Base-by-base conservation (phyloP, 2,113 vertebrate genomes). In the Lonchura striata region DNA sequence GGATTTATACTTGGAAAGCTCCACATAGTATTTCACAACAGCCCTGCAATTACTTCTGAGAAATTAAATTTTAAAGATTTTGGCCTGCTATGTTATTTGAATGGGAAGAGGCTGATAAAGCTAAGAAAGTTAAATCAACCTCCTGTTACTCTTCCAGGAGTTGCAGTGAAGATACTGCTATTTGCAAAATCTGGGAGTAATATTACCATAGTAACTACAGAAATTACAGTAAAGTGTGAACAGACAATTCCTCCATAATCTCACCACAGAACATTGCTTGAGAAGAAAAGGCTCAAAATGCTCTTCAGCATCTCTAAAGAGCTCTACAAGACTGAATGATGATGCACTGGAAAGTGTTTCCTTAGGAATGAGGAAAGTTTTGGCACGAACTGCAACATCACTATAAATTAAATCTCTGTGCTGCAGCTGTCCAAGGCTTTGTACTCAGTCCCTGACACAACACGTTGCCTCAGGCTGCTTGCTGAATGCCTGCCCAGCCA, bases 401-500 rank as follows among this genome's bases (percentile, higher is more conserved):
- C 88, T 75, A 47, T 75, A 93, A 95, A 90, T 94, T 95, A 92
- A 91, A 91, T 69, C 87, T 90, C 93, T 88, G 82, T 66, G 47
- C 75, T 83, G 68, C 95, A 94, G 86, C 93, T 96, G 93, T 87
- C 96, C 91, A 92, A 71, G 60, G 70, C 96, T 95, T 92, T 94
- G 91, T 92, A 81, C 49, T 83, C 46, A 4, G 75, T 28, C 65
- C 75, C 42, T 92, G 78, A 90, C 77, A 94, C 68, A 83, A 93
- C 49, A 41, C 6, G 4, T 52, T 80, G 86, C 90, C 66, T 86
- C 60, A 22, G 89, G 94, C 88, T 88, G 82, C 86, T 64, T 31
- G 66, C 83, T 82, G 77, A 81, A 80, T 59, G 90, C 61, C 79
- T 92, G 75, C 61, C 70, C 82, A 90, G 87, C 53, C 79, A 88